phyloP scores from a whole-genome alignment of 1,140 invertebrate genomes.

The Caenorhabditis brenneri region DNA sequence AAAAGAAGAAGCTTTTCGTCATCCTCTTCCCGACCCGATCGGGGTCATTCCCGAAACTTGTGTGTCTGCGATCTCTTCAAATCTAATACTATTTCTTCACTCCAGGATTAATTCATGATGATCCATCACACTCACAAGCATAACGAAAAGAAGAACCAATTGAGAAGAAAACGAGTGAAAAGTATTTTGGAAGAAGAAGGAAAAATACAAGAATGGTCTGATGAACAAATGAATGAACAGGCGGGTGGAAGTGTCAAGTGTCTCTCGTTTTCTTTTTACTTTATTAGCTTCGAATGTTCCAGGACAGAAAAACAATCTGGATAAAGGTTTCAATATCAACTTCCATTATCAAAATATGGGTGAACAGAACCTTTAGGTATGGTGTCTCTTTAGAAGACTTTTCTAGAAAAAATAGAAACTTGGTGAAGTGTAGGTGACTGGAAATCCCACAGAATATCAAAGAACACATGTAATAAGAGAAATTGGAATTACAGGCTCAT shows the following conservation, averaged over 20 bases:
- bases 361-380: no score
- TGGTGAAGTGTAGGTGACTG: no score
- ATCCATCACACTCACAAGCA: neutral
- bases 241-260: neutral
- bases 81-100: neutral
- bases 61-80: neutral
- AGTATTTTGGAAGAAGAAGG: neutral
- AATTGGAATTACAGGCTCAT: no score
- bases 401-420: no score
- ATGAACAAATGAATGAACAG: neutral
- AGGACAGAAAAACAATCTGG: no score
- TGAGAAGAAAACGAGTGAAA: constrained; percentile 6
- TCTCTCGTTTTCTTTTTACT: neutral
- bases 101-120: constrained; percentile 6
- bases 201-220: neutral
- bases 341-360: no score
- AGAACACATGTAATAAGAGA: no score
- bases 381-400: no score
- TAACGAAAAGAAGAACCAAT: neutral
- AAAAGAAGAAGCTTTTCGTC: neutral
- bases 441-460: no score
- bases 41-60: constrained; percentile 34
- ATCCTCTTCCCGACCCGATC: neutral
- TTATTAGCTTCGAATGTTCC: neutral
- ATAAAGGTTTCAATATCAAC: no score